These are phyloP conservation scores for Meteorus colon DNA, from an alignment of 2,888 invertebrate species.

Conservation along the genomic window DNA sequence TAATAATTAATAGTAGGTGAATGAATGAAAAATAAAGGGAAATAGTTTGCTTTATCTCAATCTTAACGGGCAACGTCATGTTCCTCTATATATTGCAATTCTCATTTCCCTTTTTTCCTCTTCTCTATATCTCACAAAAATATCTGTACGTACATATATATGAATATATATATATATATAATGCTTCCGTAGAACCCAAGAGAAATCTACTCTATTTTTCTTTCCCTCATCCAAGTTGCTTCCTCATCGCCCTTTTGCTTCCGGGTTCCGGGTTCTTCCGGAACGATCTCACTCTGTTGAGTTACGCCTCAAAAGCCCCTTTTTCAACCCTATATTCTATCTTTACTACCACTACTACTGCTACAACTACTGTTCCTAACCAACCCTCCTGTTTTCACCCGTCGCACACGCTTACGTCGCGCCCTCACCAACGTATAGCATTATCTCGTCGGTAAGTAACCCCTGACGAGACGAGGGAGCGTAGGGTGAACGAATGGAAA, in stretches of 20 bases:
- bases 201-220: constrained; percentile 48
- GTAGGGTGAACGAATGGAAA: constrained; percentile 43
- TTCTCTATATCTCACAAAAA: constrained; percentile 17
- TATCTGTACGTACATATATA: constrained; percentile 22
- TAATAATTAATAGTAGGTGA: constrained; percentile 2
- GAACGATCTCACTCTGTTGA: constrained; percentile 56
- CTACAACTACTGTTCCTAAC: constrained; percentile 48
- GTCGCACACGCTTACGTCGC: constrained; percentile 14
- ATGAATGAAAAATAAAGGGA: constrained; percentile 22
- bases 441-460: constrained; percentile 47
- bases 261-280: constrained; percentile 67
- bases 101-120: constrained; percentile 40
- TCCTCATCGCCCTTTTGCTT: constrained; percentile 67
- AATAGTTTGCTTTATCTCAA: constrained; percentile 47
- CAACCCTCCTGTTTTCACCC: constrained; percentile 26
- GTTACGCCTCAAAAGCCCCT: constrained; percentile 59
- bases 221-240: constrained; percentile 48
- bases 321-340: constrained; percentile 45
- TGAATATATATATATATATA: constrained; percentile 25
- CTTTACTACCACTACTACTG: constrained; percentile 47
- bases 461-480: constrained; percentile 37
- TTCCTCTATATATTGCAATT: constrained; percentile 34
- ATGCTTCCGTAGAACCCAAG: constrained; percentile 40
- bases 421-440: constrained; percentile 33
- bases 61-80: constrained; percentile 50